A percentile compares a stretch with the other conserved stretches of the same genome.
phyloP scores from a whole-genome alignment of 2,888 invertebrate species.

The Eupithecia exiguata region DNA sequence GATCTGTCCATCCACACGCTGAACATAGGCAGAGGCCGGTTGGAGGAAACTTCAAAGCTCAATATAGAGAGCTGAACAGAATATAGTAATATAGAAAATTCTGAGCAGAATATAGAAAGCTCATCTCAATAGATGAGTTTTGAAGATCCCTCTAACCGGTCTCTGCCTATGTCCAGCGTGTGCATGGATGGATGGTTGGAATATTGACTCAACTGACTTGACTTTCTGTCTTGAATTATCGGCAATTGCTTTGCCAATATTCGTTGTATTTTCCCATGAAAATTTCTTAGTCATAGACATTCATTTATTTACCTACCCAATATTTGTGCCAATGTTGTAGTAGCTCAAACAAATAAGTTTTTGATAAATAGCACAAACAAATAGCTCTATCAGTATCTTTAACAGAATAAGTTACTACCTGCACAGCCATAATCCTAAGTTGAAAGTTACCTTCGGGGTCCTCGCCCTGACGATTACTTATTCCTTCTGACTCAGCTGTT shows the following conservation, averaged over 20 bases:
- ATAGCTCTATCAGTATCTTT: neutral
- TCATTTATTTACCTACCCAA: no score
- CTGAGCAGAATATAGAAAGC: no score
- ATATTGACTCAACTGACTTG: neutral
- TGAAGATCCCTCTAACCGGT: neutral
- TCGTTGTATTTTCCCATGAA: neutral
- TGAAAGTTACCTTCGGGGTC: slow-evolving; percentile 9
- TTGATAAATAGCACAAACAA: no score
- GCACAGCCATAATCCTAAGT: neutral
- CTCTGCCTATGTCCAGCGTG: neutral
- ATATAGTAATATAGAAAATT: no score
- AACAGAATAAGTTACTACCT: neutral
- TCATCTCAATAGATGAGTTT: no score
- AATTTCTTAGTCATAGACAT: no score
- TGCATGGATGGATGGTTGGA: neutral
- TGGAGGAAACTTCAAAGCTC: neutral
- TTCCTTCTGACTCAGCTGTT: slow-evolving; percentile 36
- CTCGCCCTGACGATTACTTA: slow-evolving; percentile 30
- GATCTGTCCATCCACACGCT: neutral
- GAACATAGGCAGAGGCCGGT: neutral
- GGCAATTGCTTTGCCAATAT: neutral
- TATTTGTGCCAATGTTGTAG: no score
- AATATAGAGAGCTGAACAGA: no score
- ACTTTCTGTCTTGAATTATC: neutral
- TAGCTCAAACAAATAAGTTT: no score